Evolutionary conservation across 2,113 vertebrate species (phyloP).

Genomic region (Thermophis baileyi): DNA sequence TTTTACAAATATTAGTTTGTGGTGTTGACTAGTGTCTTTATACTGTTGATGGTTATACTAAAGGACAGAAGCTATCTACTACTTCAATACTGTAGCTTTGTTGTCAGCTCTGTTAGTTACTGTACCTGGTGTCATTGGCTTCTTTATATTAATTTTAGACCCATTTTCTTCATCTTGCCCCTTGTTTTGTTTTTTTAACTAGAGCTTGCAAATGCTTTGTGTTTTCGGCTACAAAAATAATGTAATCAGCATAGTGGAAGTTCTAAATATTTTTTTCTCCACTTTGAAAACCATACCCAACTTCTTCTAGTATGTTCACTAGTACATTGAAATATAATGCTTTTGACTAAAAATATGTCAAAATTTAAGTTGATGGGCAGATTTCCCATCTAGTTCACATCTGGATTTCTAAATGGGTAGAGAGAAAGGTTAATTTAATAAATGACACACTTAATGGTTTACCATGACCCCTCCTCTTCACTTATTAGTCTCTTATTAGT

Average conservation of each 20-base stretch:
- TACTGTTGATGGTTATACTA: not conserved
- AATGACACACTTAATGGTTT: not conserved
- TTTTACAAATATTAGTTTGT: not conserved
- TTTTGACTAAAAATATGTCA: not conserved
- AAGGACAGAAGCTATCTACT: not conserved
- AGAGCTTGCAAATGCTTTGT: not conserved
- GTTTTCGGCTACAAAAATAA: not conserved
- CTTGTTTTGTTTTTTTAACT: not conserved
- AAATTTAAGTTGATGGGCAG: not conserved
- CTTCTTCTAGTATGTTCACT: not conserved
- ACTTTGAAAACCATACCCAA: not conserved
- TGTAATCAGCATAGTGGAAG: not conserved
- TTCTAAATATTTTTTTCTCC: not conserved
- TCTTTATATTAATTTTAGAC: not conserved
- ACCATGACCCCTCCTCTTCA: not conserved
- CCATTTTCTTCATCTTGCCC: not conserved
- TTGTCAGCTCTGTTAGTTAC: not conserved
- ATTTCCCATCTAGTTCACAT: not conserved
- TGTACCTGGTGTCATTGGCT: not conserved
- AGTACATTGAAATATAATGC: not conserved
- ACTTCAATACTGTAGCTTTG: not conserved
- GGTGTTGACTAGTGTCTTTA: not conserved
- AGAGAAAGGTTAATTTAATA: not conserved
- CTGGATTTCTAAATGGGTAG: not conserved
- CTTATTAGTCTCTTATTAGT: not conserved